A percentile compares a stretch with the other conserved stretches of the same genome.
phyloP scores from a whole-genome alignment of 2,797 vertebrate species.

The Euthynnus affinis region DNA sequence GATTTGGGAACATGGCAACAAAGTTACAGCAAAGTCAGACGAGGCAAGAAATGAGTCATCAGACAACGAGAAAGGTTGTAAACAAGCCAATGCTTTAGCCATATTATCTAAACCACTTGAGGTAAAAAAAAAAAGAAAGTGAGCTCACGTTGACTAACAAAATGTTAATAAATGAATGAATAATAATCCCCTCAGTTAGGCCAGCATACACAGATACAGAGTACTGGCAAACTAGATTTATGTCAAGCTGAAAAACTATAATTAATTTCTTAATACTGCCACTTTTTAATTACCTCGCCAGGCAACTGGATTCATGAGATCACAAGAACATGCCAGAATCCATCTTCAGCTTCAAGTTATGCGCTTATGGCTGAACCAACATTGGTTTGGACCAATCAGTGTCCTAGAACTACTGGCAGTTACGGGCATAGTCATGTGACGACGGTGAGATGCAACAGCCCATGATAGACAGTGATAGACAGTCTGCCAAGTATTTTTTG shows the following conservation, averaged over 20 bases:
- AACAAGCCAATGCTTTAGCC: slow-evolving; percentile 21
- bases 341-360: no score
- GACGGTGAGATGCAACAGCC: no score
- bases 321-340: no score
- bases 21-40: slow-evolving; percentile 4
- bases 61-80: not conserved
- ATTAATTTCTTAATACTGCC: not conserved
- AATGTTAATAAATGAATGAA: no score
- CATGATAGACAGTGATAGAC: no score
- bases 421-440: no score
- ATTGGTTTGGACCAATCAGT: no score
- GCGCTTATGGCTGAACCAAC: no score
- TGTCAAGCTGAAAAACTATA: not conserved
- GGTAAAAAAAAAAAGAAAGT: not conserved
- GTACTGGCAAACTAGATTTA: not conserved
- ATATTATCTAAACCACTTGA: not conserved
- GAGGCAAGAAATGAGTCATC: slow-evolving; percentile 20
- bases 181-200: not conserved
- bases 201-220: not conserved
- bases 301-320: no score
- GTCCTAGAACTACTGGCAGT: no score
- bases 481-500: no score
- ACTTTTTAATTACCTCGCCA: no score
- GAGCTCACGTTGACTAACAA: not conserved
- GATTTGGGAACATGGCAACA: slow-evolving; percentile 3